phyloP scores from a whole-genome alignment of 2,888 invertebrate species.

The Ectemnius lituratus region DNA sequence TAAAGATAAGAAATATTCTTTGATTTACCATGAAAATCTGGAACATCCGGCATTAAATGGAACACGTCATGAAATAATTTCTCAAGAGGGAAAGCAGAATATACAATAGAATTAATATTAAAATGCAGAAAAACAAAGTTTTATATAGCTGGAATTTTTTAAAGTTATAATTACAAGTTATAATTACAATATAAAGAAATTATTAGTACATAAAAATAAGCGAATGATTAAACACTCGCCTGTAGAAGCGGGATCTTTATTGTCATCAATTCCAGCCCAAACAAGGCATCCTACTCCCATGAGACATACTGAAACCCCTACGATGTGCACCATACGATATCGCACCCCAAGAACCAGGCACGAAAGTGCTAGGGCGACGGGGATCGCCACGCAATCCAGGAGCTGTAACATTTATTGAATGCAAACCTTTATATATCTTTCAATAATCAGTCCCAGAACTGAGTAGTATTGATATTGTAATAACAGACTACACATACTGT shows the following conservation, averaged over 20 bases:
- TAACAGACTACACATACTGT: too few relatives aligned
- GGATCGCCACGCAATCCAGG: constrained; percentile 91
- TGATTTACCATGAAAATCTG: too few relatives aligned
- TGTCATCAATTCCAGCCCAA: constrained; percentile 89
- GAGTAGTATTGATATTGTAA: too few relatives aligned
- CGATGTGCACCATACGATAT: constrained; percentile 86
- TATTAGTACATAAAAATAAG: not conserved
- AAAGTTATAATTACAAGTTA: not conserved
- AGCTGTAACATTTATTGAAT: constrained; percentile 81
- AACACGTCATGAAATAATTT: too few relatives aligned
- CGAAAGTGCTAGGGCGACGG: constrained; percentile 88
- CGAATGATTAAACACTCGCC: constrained; percentile 54
- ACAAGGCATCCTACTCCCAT: constrained; percentile 91
- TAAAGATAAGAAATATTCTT: not conserved
- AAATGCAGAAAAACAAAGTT: too few relatives aligned
- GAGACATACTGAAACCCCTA: constrained; percentile 88
- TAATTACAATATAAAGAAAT: not conserved
- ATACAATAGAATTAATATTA: too few relatives aligned
- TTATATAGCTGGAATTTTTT: too few relatives aligned
- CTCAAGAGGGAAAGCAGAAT: too few relatives aligned
- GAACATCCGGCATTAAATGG: too few relatives aligned
- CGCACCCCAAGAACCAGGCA: constrained; percentile 88
- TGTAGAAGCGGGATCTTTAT: constrained; percentile 78
- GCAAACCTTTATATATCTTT: not conserved
- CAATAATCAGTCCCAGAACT: too few relatives aligned